Conservation (phyloP, 2,113 vertebrate genomes). For the Scomber japonicus region DNA sequence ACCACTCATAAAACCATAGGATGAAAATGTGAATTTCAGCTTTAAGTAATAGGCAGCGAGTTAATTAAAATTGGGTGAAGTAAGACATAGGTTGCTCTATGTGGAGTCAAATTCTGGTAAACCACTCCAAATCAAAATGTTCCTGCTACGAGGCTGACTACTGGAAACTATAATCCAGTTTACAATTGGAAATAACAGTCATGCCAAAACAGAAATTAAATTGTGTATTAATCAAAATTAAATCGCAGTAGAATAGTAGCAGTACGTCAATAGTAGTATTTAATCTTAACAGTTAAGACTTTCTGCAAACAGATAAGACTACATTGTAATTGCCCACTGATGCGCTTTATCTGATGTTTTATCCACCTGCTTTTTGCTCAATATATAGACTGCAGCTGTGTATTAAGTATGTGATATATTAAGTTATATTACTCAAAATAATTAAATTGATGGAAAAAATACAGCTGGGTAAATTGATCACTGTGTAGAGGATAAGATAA, state of each 20-base stretch:
- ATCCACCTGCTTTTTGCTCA: background rate
- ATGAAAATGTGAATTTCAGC: background rate
- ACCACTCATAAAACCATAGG: background rate
- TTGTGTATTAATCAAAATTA: too few species aligned
- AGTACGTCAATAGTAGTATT: too few species aligned
- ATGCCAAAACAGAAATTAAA: background rate
- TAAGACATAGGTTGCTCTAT: background rate
- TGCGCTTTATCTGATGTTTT: background rate
- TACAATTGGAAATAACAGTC: background rate
- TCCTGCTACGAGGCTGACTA: background rate
- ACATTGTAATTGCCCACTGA: too few species aligned
- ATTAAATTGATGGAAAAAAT: too few species aligned
- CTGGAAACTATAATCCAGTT: too few species aligned
- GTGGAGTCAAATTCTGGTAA: background rate
- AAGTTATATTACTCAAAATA: background rate
- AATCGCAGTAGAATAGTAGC: too few species aligned
- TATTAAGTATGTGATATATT: too few species aligned
- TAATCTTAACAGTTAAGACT: too few species aligned
- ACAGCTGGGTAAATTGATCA: background rate
- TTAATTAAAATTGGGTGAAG: background rate
- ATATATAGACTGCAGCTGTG: too few species aligned
- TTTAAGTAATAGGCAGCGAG: too few species aligned
- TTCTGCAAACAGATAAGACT: too few species aligned
- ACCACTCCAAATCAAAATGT: background rate
- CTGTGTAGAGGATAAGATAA: background rate